Base-by-base conservation (phyloP, 1,140 invertebrate species). In the Drosophila tropicalis region DNA sequence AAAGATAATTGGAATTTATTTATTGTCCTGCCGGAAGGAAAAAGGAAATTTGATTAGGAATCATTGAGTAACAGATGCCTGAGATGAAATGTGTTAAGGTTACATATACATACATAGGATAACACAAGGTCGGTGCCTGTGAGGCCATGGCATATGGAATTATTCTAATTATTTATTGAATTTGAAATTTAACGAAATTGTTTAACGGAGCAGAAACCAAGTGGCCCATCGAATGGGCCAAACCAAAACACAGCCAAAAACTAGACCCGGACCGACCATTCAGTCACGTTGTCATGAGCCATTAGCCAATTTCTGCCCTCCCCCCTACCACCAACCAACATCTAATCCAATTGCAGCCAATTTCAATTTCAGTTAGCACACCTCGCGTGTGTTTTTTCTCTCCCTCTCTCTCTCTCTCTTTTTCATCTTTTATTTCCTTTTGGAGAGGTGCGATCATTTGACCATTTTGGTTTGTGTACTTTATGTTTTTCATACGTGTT, bases 271-370 rank as follows among this genome's bases (percentile, higher is more conserved):
- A 36, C 65, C 73, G 54, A 36, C 58, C 73, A 76, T 51, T 76
- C 65, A 76, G 72, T 72, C 73, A 76, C 73, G 73, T 76, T 76
- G 75, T 66, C 72, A 76, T 74, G 72, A 66, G 72, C 72, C 73
- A 76, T 76, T 76, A 62, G 60, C 60, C 60, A 62, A 66, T 66
- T 57, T 62, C 41, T 29, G 9, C 29, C 13, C 32, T 19, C 32
- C 13, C 4, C 12, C 32, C n/a, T n/a, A 17, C 29, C 29, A 29
- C 70, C 22, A 66, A 29, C 70, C 22, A 66, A 65, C 36, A 67
- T 41, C 36, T n/a, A 60, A 44, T 25, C 55, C 51, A 10, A 32
- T 56, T 25, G 40, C 19, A 72, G 5, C 56, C 41, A 25, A 15
- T 25, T 56, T 9, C n/a, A 67, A 58, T 56, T 44, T 58, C 44